These are phyloP conservation scores for Artemisiospiza belli DNA, from an alignment of 2,113 vertebrate species.

Conservation along the genomic window DNA sequence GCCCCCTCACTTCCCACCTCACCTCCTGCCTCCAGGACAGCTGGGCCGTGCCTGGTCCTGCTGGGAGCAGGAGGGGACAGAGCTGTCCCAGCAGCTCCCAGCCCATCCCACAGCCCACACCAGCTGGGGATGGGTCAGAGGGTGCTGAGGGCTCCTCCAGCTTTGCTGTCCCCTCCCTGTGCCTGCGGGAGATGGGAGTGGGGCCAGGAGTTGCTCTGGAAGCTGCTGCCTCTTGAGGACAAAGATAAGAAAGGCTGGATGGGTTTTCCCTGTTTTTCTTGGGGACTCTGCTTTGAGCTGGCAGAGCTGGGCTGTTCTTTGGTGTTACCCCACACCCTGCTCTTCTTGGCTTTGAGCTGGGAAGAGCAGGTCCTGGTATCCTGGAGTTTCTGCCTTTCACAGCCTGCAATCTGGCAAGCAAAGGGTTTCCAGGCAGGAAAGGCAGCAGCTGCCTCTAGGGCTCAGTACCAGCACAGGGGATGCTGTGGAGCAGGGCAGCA, in stretches of 20 bases:
- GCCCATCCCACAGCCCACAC: rapidly evolving
- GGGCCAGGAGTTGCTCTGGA: not conserved
- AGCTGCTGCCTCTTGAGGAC: not conserved
- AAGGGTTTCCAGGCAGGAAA: not conserved
- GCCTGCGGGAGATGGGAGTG: not conserved
- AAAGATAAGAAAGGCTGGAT: not conserved
- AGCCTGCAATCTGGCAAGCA: not conserved
- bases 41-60: not conserved
- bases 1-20: not conserved
- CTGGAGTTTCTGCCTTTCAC: not conserved
- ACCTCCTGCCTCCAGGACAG: not conserved
- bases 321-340: not conserved
- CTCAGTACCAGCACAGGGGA: no score
- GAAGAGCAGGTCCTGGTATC: not conserved
- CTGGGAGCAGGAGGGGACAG: not conserved
- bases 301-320: not conserved
- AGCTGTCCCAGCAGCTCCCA: not conserved
- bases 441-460: not conserved
- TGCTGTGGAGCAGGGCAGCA: not conserved
- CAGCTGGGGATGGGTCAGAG: not conserved
- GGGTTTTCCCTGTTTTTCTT: not conserved
- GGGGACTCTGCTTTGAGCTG: not conserved
- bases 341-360: not conserved
- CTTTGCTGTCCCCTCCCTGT: rapidly evolving
- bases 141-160: not conserved